Evolutionary conservation across 1,140 invertebrate species (phyloP).

Genomic region (Drosophila erecta): DNA sequence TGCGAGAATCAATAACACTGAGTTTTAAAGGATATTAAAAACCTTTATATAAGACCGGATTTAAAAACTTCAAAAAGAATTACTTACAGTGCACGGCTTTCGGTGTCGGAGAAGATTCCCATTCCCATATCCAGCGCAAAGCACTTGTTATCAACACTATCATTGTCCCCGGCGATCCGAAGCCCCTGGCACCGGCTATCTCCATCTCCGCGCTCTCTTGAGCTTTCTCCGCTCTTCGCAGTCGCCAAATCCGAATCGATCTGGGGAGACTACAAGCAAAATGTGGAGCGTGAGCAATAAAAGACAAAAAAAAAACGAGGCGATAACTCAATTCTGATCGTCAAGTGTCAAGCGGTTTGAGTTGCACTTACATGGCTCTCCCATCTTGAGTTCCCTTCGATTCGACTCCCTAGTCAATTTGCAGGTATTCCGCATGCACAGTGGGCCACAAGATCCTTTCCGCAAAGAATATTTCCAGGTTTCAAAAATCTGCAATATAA

Average conservation of each 20-base stretch:
- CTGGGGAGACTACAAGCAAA: constrained; percentile 1
- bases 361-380: constrained; percentile 35
- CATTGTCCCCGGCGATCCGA: constrained; percentile 35
- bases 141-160: constrained; percentile 67
- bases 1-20: constrained; percentile 37
- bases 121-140: constrained; percentile 52
- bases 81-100: neutral
- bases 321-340: constrained; percentile 67
- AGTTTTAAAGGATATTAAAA: too few relatives aligned
- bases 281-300: constrained; percentile 28
- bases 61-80: neutral
- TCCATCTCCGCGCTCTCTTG: constrained; percentile 14
- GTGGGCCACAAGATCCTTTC: constrained; percentile 3
- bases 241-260: constrained; percentile 30
- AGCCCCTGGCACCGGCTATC: constrained; percentile 6
- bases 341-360: constrained; percentile 52
- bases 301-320: neutral
- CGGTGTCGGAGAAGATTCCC: constrained; percentile 22
- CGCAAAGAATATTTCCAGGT: too few relatives aligned
- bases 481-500: too few relatives aligned
- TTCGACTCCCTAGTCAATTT: constrained; percentile 4
- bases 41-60: too few relatives aligned
- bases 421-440: constrained; percentile 15
- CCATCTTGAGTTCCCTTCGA: neutral
- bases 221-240: constrained; percentile 31